Conservation (phyloP, 2,113 vertebrate species). For the Orientallactaga bullata region DNA sequence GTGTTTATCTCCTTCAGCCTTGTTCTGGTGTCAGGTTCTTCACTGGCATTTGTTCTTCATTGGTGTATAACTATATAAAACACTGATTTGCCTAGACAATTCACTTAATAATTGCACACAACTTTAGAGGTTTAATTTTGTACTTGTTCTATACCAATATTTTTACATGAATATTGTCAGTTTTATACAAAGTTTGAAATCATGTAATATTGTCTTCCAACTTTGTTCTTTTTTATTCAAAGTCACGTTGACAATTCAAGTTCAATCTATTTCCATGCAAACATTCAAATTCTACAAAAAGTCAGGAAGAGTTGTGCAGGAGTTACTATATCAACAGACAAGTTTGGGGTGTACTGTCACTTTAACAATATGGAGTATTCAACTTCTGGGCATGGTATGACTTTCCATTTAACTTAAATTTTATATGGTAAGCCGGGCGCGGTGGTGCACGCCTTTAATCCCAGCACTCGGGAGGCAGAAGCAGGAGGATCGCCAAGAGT, state of each 20-base stretch:
- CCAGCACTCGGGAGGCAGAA: too few relatives aligned
- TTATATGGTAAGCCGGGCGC: too few relatives aligned
- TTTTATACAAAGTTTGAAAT: background rate
- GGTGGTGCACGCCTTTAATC: too few relatives aligned
- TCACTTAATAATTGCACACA: background rate
- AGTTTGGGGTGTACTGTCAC: background rate
- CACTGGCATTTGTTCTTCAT: too few relatives aligned
- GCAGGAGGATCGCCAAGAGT: too few relatives aligned
- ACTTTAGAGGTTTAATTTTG: background rate
- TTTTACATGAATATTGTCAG: too few relatives aligned
- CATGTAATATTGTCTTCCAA: background rate
- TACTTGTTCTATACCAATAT: background rate
- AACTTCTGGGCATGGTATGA: background rate
- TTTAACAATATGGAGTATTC: background rate
- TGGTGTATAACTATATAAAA: background rate
- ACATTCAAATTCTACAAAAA: background rate
- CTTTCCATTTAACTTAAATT: background rate
- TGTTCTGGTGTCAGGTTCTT: too few relatives aligned
- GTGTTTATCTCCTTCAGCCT: too few relatives aligned
- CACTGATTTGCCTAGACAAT: background rate
- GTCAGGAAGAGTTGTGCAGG: too few relatives aligned
- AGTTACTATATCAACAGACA: background rate
- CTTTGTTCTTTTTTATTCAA: background rate
- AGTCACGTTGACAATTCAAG: background rate
- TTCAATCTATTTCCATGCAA: background rate